phyloP scores from a whole-genome alignment of 1,140 invertebrate species.

The Spodoptera frugiperda region DNA sequence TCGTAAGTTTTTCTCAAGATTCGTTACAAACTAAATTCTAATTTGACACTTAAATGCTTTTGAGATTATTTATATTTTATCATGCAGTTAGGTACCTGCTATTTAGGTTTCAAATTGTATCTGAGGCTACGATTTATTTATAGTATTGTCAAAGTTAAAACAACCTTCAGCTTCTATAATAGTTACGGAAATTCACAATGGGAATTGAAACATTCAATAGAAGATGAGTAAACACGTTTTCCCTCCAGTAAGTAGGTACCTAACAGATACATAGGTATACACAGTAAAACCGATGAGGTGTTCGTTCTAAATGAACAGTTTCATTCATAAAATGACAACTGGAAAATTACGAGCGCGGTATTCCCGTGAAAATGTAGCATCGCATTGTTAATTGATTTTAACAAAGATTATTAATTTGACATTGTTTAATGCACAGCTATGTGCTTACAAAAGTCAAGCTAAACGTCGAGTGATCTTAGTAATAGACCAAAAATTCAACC shows the following conservation, averaged over 20 bases:
- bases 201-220: no score
- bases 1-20: background rate
- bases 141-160: background rate
- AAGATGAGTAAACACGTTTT: no score
- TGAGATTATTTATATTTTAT: background rate
- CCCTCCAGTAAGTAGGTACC: no score
- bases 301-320: background rate
- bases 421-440: background rate
- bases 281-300: no score
- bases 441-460: background rate
- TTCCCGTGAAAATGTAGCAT: conserved; percentile 10
- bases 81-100: background rate
- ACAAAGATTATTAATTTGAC: conserved; percentile 14
- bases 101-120: background rate
- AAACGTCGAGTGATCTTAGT: no score
- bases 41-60: background rate
- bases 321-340: conserved; percentile 6
- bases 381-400: conserved; percentile 32
- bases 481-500: no score
- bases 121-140: background rate
- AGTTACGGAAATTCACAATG: background rate
- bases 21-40: background rate
- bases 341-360: background rate
- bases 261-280: background rate
- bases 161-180: background rate